Evolutionary conservation across 2,797 vertebrate genomes (phyloP), one percentile per base, ranked within the genome.

Genomic region (Micromesistius poutassou): DNA sequence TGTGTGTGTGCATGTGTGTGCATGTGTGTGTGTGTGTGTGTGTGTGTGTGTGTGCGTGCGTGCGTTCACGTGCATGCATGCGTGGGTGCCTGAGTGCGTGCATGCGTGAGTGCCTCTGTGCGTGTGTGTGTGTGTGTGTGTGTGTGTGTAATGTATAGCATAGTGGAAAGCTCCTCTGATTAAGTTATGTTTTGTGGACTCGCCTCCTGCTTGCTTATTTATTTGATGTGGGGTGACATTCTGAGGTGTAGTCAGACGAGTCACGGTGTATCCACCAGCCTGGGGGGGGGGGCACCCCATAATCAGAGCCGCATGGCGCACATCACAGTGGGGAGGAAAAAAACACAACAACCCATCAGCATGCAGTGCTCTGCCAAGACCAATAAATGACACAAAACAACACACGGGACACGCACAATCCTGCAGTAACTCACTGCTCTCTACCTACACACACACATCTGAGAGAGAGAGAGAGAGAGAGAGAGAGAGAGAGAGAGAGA

Each of bases 321-420:
- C 46, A 50, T 50, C 46, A 5, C 46, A 5, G 50, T n/a, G 50
- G 22, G 3, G 50, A n/a, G 22, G 50, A n/a, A 55, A 55, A 55
- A 55, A 22, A 5, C 25, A 62, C 28, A 71, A 36, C 14, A 42
- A 25, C 9, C 28, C 1, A 68, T 68, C 10, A 12, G 62, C 62
- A 68, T 13, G 8, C 62, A 68, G 10, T 7, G 25, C 36, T 82
- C 72, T 31, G 3, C 30, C 30, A 22, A 73, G 46, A 42, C 13
- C 71, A 30, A 72, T 35, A 30, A 38, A 50, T 72, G 16, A 76
- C 22, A 55, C 74, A 62, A 70, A 30, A 70, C 25, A 70, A 70
- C 68, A 70, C 30, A 78, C 73, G 75, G 31, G 71, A 80, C 46
- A 78, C 72, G 62, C 50, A 55, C 4, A 55, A 5, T 14, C 46